Evolutionary conservation across 2,797 vertebrate species (phyloP), one percentile per base, ranked within the genome.

Genomic region (Gambusia yucatana): DNA sequence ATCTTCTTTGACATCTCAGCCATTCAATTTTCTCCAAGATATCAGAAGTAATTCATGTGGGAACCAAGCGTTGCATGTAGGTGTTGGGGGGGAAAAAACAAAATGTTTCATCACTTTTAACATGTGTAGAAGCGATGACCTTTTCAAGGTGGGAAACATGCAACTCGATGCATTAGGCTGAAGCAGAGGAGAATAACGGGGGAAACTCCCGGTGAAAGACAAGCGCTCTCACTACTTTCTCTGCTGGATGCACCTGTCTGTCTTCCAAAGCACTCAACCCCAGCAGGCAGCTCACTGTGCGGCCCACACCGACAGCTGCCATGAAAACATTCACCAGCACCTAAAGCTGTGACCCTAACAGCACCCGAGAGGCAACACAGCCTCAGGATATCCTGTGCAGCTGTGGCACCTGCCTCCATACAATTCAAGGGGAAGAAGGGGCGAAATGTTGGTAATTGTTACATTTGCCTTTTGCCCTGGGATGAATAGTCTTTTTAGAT

Each of bases 71-170:
- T 72, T 78, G 48, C 77, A 69, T 71, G 69, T 47, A 48, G 55
- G 22, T 61, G 3, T 50, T 1, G 6, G 6, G 2, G 6, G 1
- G 1, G 6, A 47, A 22, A 78, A 67, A 61, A 14, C 48, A 16
- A 16, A 83, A 39, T 33, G 76, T 61, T 57, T 75, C 80, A 85
- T 74, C 48, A 48, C 47, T 72, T 84, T 22, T 73, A 87, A 89
- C 89, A 90, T 83, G 10, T 91, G 88, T 89, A 83, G 80, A 73
- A 81, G 73, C 11, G 7, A 77, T 89, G 90, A 94, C 92, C 90
- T 94, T 93, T 89, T 86, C 87, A 87, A 70, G 28, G 20, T 33
- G 71, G 72, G 70, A 80, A 87, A 85, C 73, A 30, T 72, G 82
- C 67, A 59, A 67, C 80, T 75, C 82, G 84, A 88, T 61, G 63